phyloP scores from a whole-genome alignment of 1,140 invertebrate genomes.

The Eumeta japonica region DNA sequence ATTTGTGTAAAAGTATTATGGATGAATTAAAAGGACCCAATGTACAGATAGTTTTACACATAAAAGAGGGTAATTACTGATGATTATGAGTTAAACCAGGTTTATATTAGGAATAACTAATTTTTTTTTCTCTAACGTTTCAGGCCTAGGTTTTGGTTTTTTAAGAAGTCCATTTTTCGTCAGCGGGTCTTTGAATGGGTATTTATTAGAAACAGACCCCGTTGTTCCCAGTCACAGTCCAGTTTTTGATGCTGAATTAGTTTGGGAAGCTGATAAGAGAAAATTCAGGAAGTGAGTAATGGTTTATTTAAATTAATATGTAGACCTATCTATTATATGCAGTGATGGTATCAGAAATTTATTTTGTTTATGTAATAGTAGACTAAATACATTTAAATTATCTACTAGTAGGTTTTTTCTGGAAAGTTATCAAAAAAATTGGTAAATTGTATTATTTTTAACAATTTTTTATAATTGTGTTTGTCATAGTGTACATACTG shows the following conservation, averaged over 20 bases:
- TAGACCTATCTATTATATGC: neutral
- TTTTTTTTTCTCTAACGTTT: conserved; percentile 10
- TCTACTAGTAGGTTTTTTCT: no score
- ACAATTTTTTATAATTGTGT: no score
- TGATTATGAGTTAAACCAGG: neutral
- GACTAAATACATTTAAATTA: no score
- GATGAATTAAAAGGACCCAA: conserved; percentile 44
- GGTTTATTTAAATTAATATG: neutral
- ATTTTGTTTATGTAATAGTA: no score
- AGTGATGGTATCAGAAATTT: no score
- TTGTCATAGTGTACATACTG: no score
- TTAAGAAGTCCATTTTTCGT: conserved; percentile 37
- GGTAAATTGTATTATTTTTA: no score
- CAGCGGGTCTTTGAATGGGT: conserved; percentile 45
- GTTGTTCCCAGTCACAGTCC: conserved; percentile 39
- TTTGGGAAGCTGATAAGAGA: conserved; percentile 50
- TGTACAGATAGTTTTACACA: conserved; percentile 44
- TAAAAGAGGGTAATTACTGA: conserved; percentile 36
- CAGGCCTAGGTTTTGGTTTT: conserved; percentile 48
- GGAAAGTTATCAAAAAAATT: no score
- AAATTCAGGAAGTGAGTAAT: conserved; percentile 37
- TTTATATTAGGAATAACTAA: neutral
- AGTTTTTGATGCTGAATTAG: conserved; percentile 45
- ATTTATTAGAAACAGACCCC: conserved; percentile 46
- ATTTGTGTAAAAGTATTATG: conserved; percentile 33